These are phyloP conservation scores for Argyresthia goedartella DNA, from an alignment of 2,888 invertebrate species.

Conservation along the genomic window DNA sequence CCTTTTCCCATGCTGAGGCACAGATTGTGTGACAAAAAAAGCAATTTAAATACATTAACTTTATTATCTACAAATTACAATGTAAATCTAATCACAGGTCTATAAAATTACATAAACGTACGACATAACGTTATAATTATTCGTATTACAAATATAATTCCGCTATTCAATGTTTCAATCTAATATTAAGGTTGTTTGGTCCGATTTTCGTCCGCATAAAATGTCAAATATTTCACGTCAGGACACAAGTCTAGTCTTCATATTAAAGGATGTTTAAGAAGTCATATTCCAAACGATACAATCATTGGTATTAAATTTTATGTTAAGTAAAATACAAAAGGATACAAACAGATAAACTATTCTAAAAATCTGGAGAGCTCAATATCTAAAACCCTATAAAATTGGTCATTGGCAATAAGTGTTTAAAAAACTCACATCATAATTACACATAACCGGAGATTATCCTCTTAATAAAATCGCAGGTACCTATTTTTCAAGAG, in stretches of 20 bases:
- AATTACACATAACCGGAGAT: not conserved
- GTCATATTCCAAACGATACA: not conserved
- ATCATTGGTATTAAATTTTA: constrained; percentile 5
- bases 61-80: constrained; percentile 49
- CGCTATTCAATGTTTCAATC: not conserved
- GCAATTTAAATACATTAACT: constrained; percentile 26
- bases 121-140: not conserved
- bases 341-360: constrained; percentile 13
- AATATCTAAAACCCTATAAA: constrained; percentile 5
- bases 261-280: no score
- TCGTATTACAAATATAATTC: not conserved
- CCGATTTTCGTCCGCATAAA: no score
- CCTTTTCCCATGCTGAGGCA: no score
- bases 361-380: constrained; percentile 10
- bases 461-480: constrained; percentile 3
- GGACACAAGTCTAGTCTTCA: no score
- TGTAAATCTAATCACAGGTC: constrained; percentile 45
- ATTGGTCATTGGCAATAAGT: not conserved
- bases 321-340: constrained; percentile 2
- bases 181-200: no score
- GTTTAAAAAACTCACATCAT: not conserved
- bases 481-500: not conserved
- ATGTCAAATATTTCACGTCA: no score
- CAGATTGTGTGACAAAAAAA: no score
- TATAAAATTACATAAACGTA: constrained; percentile 35